Conservation (phyloP, 1,140 invertebrate species). For the Coelopa frigida region DNA sequence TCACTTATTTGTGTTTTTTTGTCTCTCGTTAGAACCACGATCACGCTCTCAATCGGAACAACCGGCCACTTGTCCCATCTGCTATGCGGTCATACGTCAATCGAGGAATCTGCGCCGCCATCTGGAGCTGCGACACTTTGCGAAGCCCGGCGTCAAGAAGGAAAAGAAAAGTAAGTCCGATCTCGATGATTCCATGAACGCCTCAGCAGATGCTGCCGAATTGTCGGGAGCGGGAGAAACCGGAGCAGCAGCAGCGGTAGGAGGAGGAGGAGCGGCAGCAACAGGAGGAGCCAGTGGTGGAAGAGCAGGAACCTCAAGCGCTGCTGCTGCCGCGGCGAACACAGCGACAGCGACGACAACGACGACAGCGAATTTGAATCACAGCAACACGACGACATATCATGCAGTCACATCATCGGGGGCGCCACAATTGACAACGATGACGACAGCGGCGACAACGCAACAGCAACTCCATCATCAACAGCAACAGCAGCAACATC, state of each 20-base stretch:
- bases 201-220: constrained; percentile 4
- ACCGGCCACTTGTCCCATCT: constrained; percentile 55
- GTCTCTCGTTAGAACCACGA: constrained; percentile 37
- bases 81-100: constrained; percentile 53
- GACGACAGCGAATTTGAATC: too few species aligned
- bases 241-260: constrained; percentile 11
- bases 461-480: not conserved
- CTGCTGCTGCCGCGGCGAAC: not conserved
- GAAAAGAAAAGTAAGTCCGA: constrained; percentile 45
- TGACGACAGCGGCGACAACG: not conserved
- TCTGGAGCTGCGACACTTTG: constrained; percentile 45
- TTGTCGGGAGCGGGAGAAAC: constrained; percentile 12
- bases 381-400: too few species aligned
- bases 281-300: constrained; percentile 14
- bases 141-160: constrained; percentile 44
- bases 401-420: too few species aligned
- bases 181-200: constrained; percentile 29
- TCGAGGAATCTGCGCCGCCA: constrained; percentile 53
- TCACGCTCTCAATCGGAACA: constrained; percentile 55
- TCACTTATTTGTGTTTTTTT: not conserved
- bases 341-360: not conserved
- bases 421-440: too few species aligned
- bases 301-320: constrained; percentile 20
- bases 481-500: constrained; percentile 22
- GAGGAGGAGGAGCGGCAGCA: constrained; percentile 20